Evolutionary conservation across 2,113 vertebrate species (phyloP), one percentile per base, ranked within the genome.

Genomic region (Formicarius rufipectus): DNA sequence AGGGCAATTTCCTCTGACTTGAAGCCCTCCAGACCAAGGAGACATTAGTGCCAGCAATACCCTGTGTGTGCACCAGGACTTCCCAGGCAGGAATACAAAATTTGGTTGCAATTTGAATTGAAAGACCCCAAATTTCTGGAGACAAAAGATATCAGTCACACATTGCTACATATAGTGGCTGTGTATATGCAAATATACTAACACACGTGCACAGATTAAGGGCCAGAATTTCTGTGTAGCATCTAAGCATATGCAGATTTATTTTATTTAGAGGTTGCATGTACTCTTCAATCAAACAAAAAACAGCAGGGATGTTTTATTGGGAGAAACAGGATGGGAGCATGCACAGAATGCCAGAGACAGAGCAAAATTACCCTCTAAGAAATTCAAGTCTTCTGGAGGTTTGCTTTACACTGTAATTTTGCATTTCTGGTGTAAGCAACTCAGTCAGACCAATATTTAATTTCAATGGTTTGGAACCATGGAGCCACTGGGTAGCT

Each of bases 361-460:
- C 39, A 66, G 10, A 79, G 53, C 30, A 60, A 94, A 96, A 96
- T 89, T 87, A 72, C 74, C 39, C 64, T 86, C 44, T 62, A 68
- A 87, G 92, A 49, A 89, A 84, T 79, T 87, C 17, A 49, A 75
- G 45, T 64, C 71, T 81, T 90, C 76, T 50, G 12, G 74, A 81
- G 73, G 64, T 75, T 97, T 93, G 37, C 14, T 92, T 71, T 90
- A 90, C 80, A 82, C 76, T 93, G 69, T 89, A 96, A 97, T 97
- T 94, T 95, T 82, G 60, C 60, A 66, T 95, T 95, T 72, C 88
- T 92, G 27, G 83, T 73, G 66, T 56, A 96, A 96, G 87, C 60
- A 90, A 6, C 60, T 89, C 50, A 37, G 73, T 64, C 58, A 93
- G 79, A 84, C 85, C 5, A 4, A 53, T 42, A 39, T 79, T 83